Evolutionary conservation across 2,888 invertebrate genomes (phyloP), one percentile per base, ranked within the genome.

Genomic region (Podotricha telesiphe): DNA sequence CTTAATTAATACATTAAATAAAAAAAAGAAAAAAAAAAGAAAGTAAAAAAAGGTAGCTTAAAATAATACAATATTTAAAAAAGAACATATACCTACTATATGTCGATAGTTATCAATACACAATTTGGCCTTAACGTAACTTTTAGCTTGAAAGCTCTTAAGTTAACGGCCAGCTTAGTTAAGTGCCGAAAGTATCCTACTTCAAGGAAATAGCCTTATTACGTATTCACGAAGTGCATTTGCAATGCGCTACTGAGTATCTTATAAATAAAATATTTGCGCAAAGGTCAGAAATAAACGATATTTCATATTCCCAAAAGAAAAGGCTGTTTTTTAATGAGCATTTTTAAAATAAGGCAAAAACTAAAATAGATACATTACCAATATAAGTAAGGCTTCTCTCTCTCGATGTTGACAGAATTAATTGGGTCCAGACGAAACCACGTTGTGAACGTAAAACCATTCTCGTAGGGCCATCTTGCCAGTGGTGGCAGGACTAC

Each of bases 391-490:
- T 99, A 99, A 48, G 99, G 99, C 91, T 99, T 99, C 93, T 99
- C 99, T 80, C 99, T 94, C 93, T 99, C 99, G 86, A 99, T 99
- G 94, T 98, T 99, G 87, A 98, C 98, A 70, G 98, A 98, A 94
- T 99, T 99, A 92, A 98, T 97, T 82, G 99, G 98, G 94, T 99
- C 99, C 86, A 99, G 95, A 73, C 99, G 95, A 90, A 99, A 98
- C 99, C 99, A 99, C 79, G 99, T 99, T 80, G 98, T 98, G 93
- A 99, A 99, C 65, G 99, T 99, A 95, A 99, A 99, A 70, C 99
- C 99, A 93, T 96, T 99, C 93, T 99, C 99, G 93, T 99, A 98
- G 47, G 99, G 99, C 99, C 99, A 99, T 88, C 98, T 96, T 74
- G 99, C 98, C 84, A 99, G 94, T 19, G 99, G 99, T 65, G 99